phyloP scores from a whole-genome alignment of 1,140 invertebrate species.

The Bombus affinis region DNA sequence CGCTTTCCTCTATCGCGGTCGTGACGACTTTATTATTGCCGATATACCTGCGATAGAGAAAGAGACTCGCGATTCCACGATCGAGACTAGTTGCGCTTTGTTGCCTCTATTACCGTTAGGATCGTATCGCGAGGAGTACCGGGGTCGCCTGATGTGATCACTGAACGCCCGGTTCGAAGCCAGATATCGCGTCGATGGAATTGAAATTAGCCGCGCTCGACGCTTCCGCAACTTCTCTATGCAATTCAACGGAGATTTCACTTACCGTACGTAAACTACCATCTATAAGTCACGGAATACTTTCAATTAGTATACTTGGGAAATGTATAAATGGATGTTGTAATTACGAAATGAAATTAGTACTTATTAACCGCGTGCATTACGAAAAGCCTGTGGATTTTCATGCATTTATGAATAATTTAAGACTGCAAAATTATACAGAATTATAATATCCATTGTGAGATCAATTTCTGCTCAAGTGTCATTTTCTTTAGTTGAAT shows the following conservation, averaged over 20 bases:
- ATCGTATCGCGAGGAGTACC: conserved; percentile 24
- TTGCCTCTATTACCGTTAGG: conserved; percentile 46
- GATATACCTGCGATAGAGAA: conserved; percentile 20
- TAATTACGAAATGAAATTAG: too few species aligned
- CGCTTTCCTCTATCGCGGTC: conserved; percentile 28
- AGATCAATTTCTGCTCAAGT: neutral
- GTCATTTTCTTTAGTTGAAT: neutral
- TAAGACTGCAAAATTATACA: too few species aligned
- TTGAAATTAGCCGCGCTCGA: conserved; percentile 43
- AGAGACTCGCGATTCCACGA: neutral
- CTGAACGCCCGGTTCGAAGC: conserved; percentile 4
- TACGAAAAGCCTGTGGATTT: too few species aligned
- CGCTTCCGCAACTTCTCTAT: conserved; percentile 31
- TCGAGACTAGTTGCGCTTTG: neutral
- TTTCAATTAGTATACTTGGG: too few species aligned
- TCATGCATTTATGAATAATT: too few species aligned
- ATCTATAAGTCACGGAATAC: neutral
- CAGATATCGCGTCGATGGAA: conserved; percentile 36
- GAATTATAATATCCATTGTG: too few species aligned
- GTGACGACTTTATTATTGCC: conserved; percentile 66
- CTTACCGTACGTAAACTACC: neutral
- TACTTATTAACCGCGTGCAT: too few species aligned
- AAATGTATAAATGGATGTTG: too few species aligned
- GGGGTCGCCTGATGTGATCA: conserved; percentile 44
- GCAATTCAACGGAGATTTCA: neutral